A percentile compares a stretch with the other conserved stretches of the same genome.
Evolutionary conservation across 2,797 vertebrate genomes (phyloP).

Genomic region (Dipus sagitta): DNA sequence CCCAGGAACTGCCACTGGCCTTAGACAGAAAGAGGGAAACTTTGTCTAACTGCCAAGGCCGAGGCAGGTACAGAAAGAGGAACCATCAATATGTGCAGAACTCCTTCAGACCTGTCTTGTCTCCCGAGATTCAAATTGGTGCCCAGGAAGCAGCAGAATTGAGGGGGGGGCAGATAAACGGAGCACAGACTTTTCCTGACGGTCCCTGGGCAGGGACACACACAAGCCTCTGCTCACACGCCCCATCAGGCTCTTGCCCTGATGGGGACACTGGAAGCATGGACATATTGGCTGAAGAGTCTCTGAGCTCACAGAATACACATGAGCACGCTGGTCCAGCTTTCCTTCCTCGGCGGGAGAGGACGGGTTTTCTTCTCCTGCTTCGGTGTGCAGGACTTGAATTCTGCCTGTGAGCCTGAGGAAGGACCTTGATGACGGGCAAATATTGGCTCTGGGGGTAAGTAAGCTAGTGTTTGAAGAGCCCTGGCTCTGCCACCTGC

Average conservation of each 20-base stretch:
- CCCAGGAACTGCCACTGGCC: not conserved
- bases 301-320: not conserved
- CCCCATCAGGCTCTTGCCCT: not conserved
- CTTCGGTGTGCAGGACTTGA: not conserved
- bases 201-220: not conserved
- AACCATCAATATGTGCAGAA: not conserved
- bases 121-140: constrained; percentile 38
- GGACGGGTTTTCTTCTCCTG: not conserved
- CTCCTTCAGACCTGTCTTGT: not conserved
- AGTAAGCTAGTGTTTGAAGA: not conserved
- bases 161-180: not conserved
- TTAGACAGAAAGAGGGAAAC: not conserved
- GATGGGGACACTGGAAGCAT: not conserved
- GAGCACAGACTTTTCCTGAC: not conserved
- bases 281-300: too few species aligned
- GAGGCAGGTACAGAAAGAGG: not conserved
- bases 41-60: rapidly evolving
- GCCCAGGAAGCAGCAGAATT: not conserved
- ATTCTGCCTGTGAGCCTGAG: not conserved
- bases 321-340: rapidly evolving
- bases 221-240: not conserved
- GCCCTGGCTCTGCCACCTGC: not conserved
- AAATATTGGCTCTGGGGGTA: not conserved
- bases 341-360: not conserved
- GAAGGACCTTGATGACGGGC: not conserved